Conservation (phyloP, 2,888 invertebrate genomes). For the Trichacis sp. region DNA sequence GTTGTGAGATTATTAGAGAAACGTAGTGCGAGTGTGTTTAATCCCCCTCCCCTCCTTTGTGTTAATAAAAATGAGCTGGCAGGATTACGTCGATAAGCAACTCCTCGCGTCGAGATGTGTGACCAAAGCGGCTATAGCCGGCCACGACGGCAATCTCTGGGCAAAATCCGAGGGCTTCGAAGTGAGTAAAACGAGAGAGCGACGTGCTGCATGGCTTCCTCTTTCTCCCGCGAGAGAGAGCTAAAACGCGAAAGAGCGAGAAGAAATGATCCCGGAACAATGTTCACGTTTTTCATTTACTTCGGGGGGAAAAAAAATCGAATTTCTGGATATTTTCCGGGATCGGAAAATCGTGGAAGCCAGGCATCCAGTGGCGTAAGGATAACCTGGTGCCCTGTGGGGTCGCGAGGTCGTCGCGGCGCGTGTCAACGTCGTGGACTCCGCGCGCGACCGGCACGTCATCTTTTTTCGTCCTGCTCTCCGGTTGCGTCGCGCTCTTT, state of each 20-base stretch:
- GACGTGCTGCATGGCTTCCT: slow-evolving; percentile 5
- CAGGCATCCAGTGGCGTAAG: no score
- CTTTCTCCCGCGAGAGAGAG: no score
- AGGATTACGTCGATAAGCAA: slow-evolving; percentile 98
- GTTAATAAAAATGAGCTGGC: slow-evolving; percentile 85
- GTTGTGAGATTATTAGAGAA: slow-evolving; percentile 52
- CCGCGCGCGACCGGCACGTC: not conserved
- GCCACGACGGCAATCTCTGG: slow-evolving; percentile 96
- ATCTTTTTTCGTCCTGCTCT: not conserved
- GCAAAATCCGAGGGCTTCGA: slow-evolving; percentile 94
- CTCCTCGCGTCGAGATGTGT: slow-evolving; percentile 95
- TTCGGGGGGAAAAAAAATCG: slow-evolving; percentile 8
- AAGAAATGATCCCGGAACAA: not conserved
- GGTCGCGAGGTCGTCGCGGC: slow-evolving; percentile 5
- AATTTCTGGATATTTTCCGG: not conserved
- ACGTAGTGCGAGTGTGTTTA: slow-evolving; percentile 56
- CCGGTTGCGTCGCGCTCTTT: not conserved
- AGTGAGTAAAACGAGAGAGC: no score
- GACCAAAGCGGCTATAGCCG: slow-evolving; percentile 93
- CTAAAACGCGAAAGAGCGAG: slow-evolving; percentile 19
- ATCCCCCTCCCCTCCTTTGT: slow-evolving; percentile 36
- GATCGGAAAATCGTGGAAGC: slow-evolving; percentile 9
- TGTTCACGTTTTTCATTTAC: no score
- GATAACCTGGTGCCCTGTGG: slow-evolving; percentile 19
- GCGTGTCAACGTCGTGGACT: slow-evolving; percentile 3